phyloP scores from a whole-genome alignment of 2,888 invertebrate species.

The Conus canariensis region DNA sequence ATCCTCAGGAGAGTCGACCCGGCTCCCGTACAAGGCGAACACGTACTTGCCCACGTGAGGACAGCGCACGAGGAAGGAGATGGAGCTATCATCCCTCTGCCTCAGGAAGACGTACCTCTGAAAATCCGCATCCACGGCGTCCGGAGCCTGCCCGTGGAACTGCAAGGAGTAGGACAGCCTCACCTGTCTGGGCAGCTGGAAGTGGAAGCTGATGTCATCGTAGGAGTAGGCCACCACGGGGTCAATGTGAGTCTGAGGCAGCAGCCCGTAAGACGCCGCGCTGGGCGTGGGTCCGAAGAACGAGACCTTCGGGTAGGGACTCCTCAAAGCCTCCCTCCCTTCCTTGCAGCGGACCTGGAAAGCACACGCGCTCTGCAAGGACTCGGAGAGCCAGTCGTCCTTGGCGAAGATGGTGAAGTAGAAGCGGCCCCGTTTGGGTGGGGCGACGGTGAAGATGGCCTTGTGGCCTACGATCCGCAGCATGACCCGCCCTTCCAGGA shows the following conservation, averaged over 20 bases:
- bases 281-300: conserved; percentile 71
- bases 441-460: conserved; percentile 77
- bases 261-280: conserved; percentile 64
- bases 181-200: conserved; percentile 64
- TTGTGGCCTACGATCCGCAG: conserved; percentile 70
- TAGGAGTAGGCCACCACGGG: conserved; percentile 67
- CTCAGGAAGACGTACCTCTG: conserved; percentile 71
- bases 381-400: conserved; percentile 73
- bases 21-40: conserved; percentile 70
- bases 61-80: conserved; percentile 72
- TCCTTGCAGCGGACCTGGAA: conserved; percentile 73
- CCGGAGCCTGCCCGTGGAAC: conserved; percentile 68
- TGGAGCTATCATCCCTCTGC: conserved; percentile 66
- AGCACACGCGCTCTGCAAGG: conserved; percentile 75
- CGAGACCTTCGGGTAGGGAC: conserved; percentile 70
- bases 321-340: conserved; percentile 65
- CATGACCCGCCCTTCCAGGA: conserved; percentile 70
- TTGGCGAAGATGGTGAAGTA: conserved; percentile 78
- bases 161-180: conserved; percentile 67
- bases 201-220: conserved; percentile 67
- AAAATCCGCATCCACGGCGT: conserved; percentile 64
- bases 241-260: conserved; percentile 69
- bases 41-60: conserved; percentile 75
- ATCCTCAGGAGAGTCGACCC: conserved; percentile 57
- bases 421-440: conserved; percentile 78